Percentiles rank a stretch among this genome's conserved stretches.
Evolutionary conservation across 2,797 vertebrate genomes (phyloP).

Genomic region (Bovichtus diacanthus): DNA sequence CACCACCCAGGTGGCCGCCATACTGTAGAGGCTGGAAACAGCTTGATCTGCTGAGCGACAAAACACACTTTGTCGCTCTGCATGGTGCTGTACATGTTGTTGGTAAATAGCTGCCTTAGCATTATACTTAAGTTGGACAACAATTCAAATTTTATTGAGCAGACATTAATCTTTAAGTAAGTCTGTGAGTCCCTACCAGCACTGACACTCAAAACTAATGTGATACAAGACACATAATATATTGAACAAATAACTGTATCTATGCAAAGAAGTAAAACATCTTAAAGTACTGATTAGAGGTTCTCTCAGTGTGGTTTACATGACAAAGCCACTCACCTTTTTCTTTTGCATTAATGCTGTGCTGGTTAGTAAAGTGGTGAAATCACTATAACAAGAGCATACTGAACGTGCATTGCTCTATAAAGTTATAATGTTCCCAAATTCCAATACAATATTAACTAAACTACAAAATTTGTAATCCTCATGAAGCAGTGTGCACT

Average conservation of each 20-base stretch:
- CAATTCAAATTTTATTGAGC: constrained; percentile 33
- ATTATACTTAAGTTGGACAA: constrained; percentile 25
- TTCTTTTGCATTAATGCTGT: not conserved
- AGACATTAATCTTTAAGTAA: not conserved
- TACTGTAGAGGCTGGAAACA: constrained; percentile 62
- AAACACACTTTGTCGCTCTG: constrained; percentile 52
- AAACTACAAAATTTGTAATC: not conserved
- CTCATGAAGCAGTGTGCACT: not conserved
- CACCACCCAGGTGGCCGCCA: constrained; percentile 66
- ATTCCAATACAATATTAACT: not conserved
- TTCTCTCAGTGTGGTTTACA: not conserved
- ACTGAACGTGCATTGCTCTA: not conserved
- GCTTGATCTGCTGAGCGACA: constrained; percentile 63
- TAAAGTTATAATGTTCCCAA: not conserved
- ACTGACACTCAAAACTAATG: not conserved
- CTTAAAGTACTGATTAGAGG: not conserved
- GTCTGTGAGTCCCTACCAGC: not conserved
- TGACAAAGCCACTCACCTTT: not conserved
- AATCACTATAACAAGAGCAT: not conserved
- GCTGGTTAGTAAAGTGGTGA: not conserved
- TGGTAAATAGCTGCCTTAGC: constrained; percentile 37
- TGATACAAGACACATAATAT: not conserved
- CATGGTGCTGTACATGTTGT: constrained; percentile 31
- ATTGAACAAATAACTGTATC: not conserved
- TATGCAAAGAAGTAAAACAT: not conserved